Evolutionary conservation across 2,888 invertebrate species (phyloP).

Genomic region (Caenorhabditis imperialis): DNA sequence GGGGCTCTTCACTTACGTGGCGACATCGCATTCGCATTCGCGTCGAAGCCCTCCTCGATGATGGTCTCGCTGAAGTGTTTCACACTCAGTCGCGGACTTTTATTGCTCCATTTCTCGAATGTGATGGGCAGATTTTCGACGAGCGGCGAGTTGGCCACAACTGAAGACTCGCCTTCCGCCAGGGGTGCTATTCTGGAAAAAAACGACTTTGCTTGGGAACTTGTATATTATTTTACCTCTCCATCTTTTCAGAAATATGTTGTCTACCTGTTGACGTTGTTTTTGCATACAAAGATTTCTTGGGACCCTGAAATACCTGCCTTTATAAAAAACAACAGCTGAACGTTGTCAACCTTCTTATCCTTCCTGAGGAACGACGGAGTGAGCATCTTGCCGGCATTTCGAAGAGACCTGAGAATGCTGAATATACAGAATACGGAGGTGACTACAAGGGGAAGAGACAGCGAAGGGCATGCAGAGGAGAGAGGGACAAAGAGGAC

Average conservation of each 20-base stretch:
- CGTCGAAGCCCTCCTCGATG: constrained; percentile 50
- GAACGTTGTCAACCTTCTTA: constrained; percentile 30
- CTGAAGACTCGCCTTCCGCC: constrained; percentile 70
- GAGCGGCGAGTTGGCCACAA: constrained; percentile 72
- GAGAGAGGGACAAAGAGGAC: constrained; percentile 10
- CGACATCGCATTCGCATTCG: constrained; percentile 55
- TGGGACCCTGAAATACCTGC: constrained; percentile 24
- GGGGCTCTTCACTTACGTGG: constrained; percentile 39
- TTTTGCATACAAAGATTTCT: constrained; percentile 45
- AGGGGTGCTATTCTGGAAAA: constrained; percentile 66
- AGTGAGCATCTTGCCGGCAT: constrained; percentile 59
- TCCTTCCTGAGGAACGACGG: constrained; percentile 58
- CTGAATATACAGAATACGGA: constrained; percentile 55
- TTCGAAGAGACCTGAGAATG: constrained; percentile 60
- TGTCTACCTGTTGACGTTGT: constrained; percentile 41
- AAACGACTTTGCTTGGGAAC: too few relatives aligned
- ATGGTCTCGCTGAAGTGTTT: constrained; percentile 53
- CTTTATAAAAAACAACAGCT: not conserved
- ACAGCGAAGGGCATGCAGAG: constrained; percentile 14
- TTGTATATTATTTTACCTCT: constrained; percentile 15
- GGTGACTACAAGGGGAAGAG: constrained; percentile 30
- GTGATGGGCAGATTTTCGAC: constrained; percentile 71
- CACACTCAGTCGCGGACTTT: constrained; percentile 49
- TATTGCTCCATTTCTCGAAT: constrained; percentile 65
- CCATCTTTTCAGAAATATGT: constrained; percentile 44